Conservation (phyloP, 92 coral and sea anemone species). For the Umimayanthus chanpuru region DNA sequence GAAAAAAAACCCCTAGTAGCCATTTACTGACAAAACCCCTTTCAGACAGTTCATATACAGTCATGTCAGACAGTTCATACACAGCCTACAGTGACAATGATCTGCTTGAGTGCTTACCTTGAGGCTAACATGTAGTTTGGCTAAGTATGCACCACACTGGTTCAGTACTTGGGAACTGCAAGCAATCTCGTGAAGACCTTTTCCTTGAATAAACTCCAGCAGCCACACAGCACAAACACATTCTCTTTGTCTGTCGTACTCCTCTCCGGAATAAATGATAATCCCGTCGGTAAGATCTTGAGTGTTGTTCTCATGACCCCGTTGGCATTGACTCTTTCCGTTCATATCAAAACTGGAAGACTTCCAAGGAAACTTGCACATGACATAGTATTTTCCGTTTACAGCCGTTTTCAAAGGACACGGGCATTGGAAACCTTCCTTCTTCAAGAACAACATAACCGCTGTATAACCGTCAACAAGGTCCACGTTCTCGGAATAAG, state of each 20-base stretch:
- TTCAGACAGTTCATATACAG: no score
- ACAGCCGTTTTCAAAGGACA: constrained; percentile 8
- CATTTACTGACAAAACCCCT: no score
- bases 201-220: constrained; percentile 17
- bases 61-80: no score
- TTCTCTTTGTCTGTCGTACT: constrained; percentile 11
- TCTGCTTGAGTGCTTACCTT: constrained; percentile 6
- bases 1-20: no score
- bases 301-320: not conserved
- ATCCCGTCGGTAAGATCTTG: not conserved
- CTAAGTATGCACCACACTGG: constrained; percentile 22
- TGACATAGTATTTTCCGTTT: constrained; percentile 20
- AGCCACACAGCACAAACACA: constrained; percentile 28
- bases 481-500: constrained; percentile 32
- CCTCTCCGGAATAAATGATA: constrained; percentile 16
- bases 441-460: constrained; percentile 27
- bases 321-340: not conserved
- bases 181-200: constrained; percentile 23
- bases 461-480: constrained; percentile 41
- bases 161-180: constrained; percentile 9
- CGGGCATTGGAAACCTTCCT: constrained; percentile 31
- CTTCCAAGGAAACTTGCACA: constrained; percentile 35
- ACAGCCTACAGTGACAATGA: no score
- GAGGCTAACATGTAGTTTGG: constrained; percentile 31
- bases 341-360: not conserved